Conservation (phyloP, 1,140 invertebrate genomes). For the Drosophila persimilis region DNA sequence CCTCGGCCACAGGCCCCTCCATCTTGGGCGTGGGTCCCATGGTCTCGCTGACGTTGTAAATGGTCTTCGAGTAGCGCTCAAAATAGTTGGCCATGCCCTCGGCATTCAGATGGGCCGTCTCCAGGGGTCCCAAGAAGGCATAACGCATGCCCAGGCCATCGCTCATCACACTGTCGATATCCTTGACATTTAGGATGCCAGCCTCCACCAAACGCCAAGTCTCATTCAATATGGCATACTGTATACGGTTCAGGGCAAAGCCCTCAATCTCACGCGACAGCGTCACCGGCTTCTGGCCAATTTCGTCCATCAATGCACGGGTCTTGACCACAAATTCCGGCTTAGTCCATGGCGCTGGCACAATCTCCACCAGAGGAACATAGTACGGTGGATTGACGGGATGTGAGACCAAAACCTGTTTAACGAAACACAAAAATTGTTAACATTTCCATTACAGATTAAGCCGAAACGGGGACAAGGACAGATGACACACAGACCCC, state of each 20-base stretch:
- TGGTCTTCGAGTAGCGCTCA: conserved; percentile 89
- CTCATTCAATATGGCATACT: conserved; percentile 98
- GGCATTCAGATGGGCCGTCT: conserved; percentile 97
- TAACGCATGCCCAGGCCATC: conserved; percentile 97
- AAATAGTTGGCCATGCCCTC: conserved; percentile 88
- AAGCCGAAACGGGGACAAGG: conserved; percentile 12
- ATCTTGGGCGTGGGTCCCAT: conserved; percentile 90
- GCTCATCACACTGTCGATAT: conserved; percentile 96
- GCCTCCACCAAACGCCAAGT: conserved; percentile 94
- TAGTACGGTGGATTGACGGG: conserved; percentile 99
- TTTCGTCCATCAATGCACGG: conserved; percentile 91
- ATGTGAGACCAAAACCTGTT: conserved; percentile 87
- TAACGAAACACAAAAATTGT: background rate
- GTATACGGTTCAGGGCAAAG: conserved; percentile 96
- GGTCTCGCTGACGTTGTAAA: conserved; percentile 89
- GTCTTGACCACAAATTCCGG: conserved; percentile 85
- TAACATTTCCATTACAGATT: conserved; percentile 6
- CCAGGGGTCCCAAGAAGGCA: conserved; percentile 96
- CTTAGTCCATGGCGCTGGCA: conserved; percentile 95
- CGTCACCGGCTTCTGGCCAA: conserved; percentile 95
- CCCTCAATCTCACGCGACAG: conserved; percentile 94
- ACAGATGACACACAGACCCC: conserved; percentile 7
- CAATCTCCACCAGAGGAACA: conserved; percentile 96
- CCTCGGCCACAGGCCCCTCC: conserved; percentile 86
- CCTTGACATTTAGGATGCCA: conserved; percentile 92